Conservation (phyloP, 2,113 vertebrate species). For the Phyllopteryx taeniolatus region DNA sequence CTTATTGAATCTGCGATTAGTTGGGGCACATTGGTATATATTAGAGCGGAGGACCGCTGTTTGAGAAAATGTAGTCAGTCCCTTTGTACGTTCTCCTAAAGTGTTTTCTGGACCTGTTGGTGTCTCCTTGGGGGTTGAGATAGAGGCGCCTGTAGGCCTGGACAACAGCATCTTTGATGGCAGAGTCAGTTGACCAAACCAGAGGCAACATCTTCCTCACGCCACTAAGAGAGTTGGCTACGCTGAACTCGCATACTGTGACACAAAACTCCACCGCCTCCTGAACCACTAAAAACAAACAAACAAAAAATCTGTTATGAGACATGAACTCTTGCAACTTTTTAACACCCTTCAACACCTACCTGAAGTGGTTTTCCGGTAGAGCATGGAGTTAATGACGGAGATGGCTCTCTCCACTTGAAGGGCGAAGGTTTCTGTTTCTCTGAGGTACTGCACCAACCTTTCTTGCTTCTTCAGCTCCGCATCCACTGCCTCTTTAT, state of each 20-base stretch:
- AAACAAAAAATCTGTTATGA: background rate
- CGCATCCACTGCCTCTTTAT: conserved; percentile 53
- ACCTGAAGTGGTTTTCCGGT: conserved; percentile 89
- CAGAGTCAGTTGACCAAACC: conserved; percentile 89
- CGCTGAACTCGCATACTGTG: conserved; percentile 84
- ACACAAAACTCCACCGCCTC: conserved; percentile 96
- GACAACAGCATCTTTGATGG: conserved; percentile 88
- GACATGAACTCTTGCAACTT: background rate
- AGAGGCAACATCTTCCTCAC: conserved; percentile 92
- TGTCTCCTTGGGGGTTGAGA: conserved; percentile 80
- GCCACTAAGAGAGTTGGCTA: conserved; percentile 84
- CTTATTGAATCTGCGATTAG: background rate
- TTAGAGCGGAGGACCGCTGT: background rate
- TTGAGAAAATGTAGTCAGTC: background rate
- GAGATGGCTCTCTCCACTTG: conserved; percentile 87
- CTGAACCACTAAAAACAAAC: conserved; percentile 81
- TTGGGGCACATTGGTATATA: background rate
- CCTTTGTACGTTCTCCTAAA: background rate
- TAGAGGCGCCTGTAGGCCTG: conserved; percentile 88
- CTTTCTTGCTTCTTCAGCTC: conserved; percentile 88
- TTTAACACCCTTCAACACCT: background rate
- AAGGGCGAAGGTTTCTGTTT: conserved; percentile 84
- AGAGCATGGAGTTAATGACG: conserved; percentile 86
- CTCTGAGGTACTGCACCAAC: conserved; percentile 90
- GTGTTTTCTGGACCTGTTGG: conserved; percentile 71